phyloP scores from a whole-genome alignment of 2,113 vertebrate species.

The Ochotona curzoniae region DNA sequence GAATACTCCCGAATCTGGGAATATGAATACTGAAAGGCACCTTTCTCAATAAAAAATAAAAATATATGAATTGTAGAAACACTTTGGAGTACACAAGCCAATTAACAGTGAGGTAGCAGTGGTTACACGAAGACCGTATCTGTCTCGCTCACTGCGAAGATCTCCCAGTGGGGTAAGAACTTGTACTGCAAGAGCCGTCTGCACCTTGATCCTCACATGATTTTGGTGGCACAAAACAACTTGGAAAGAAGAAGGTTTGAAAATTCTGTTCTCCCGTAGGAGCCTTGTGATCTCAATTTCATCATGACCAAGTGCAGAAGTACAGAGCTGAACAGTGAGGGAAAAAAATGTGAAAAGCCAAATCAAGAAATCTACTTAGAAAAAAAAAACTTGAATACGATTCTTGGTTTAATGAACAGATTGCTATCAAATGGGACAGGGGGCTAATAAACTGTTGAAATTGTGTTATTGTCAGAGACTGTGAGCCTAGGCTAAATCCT shows the following conservation, averaged over 20 bases:
- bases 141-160: not conserved
- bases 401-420: not conserved
- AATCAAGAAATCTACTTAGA: not conserved
- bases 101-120: not conserved
- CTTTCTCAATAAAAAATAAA: not conserved
- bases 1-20: not conserved
- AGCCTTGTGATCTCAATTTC: not conserved
- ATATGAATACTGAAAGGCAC: not conserved
- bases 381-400: not conserved
- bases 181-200: no score
- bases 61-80: constrained; percentile 22
- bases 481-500: not conserved
- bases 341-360: not conserved
- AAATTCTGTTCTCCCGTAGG: not conserved
- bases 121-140: not conserved
- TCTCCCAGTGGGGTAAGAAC: not conserved
- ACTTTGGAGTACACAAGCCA: not conserved
- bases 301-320: not conserved
- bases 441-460: not conserved
- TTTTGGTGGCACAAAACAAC: not conserved
- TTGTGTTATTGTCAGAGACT: not conserved
- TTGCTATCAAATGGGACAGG: not conserved
- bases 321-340: not conserved
- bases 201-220: not conserved
- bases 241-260: not conserved